Evolutionary conservation across 2,888 invertebrate genomes (phyloP).

Genomic region (Stenichneumon culpator): DNA sequence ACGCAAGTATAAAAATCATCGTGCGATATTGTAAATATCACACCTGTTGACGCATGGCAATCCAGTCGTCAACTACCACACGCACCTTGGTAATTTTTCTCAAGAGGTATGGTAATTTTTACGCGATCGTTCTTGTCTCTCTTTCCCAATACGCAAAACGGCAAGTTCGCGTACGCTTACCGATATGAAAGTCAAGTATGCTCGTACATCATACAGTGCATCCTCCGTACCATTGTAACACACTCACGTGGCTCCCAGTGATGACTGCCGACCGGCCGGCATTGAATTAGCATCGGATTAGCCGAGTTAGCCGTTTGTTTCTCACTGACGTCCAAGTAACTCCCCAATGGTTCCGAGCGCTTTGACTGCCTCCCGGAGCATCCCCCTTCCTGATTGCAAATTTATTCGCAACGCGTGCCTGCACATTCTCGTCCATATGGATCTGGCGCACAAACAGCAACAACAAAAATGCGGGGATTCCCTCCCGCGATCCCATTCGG

Average conservation of each 20-base stretch:
- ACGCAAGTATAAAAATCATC: neutral
- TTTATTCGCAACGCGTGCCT: slow-evolving; percentile 49
- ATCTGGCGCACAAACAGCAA: neutral
- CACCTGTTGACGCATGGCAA: neutral
- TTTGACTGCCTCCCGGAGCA: slow-evolving; percentile 13
- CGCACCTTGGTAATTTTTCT: neutral
- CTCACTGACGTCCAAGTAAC: slow-evolving; percentile 7
- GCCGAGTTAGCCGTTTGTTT: slow-evolving; percentile 76
- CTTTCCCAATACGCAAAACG: neutral
- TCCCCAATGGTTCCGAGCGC: slow-evolving; percentile 28
- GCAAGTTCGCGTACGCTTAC: neutral
- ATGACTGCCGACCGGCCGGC: slow-evolving; percentile 75
- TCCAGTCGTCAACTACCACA: neutral
- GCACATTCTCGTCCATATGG: slow-evolving; percentile 20
- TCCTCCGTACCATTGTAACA: slow-evolving; percentile 36
- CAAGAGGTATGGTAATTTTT: neutral
- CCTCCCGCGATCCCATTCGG: neutral
- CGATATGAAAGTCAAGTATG: neutral
- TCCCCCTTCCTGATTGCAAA: slow-evolving; percentile 50
- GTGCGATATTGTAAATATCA: neutral
- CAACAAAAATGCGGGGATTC: neutral
- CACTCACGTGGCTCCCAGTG: slow-evolving; percentile 48
- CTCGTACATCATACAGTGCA: neutral
- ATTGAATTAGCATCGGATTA: slow-evolving; percentile 82
- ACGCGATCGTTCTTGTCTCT: neutral